Conservation (phyloP, 1,140 invertebrate species). For the Drosophila dunni region DNA sequence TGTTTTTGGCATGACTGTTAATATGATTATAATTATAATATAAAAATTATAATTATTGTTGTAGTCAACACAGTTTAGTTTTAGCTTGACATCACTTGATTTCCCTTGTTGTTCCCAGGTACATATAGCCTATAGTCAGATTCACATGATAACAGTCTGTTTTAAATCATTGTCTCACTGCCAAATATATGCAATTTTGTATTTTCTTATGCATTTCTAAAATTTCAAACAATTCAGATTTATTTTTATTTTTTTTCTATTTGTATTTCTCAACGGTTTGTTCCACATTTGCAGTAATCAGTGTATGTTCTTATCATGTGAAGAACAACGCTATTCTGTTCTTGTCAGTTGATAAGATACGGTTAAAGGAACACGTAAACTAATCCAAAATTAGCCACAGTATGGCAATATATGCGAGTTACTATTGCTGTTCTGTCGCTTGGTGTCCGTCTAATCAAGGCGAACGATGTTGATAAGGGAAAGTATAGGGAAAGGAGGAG, state of each 20-base stretch:
- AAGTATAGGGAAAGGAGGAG: background rate
- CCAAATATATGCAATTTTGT: background rate
- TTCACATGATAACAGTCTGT: slow-evolving; percentile 24
- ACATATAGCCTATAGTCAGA: slow-evolving; percentile 18
- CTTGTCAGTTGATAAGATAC: slow-evolving; percentile 42
- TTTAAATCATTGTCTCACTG: slow-evolving; percentile 15
- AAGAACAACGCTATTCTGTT: slow-evolving; percentile 20
- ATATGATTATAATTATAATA: slow-evolving; percentile 53
- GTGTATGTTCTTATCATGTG: slow-evolving; percentile 25
- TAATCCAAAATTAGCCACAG: slow-evolving; percentile 43
- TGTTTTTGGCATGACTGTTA: slow-evolving; percentile 45
- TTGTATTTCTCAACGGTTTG: background rate
- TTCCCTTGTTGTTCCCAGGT: slow-evolving; percentile 60
- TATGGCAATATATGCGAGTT: slow-evolving; percentile 37
- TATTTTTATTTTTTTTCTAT: background rate
- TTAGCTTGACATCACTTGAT: slow-evolving; percentile 26
- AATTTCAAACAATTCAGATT: background rate
- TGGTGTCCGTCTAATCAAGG: slow-evolving; percentile 38
- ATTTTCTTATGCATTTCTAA: background rate
- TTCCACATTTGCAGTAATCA: slow-evolving; percentile 15
- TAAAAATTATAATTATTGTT: slow-evolving; percentile 35
- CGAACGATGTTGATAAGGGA: slow-evolving; percentile 41
- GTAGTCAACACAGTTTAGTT: slow-evolving; percentile 24
- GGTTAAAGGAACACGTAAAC: slow-evolving; percentile 32
- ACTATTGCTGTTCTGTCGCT: slow-evolving; percentile 14